Percentiles rank a stretch among this genome's conserved stretches.
phyloP scores from a whole-genome alignment of 2,113 vertebrate genomes.

The Anhinga rufa region DNA sequence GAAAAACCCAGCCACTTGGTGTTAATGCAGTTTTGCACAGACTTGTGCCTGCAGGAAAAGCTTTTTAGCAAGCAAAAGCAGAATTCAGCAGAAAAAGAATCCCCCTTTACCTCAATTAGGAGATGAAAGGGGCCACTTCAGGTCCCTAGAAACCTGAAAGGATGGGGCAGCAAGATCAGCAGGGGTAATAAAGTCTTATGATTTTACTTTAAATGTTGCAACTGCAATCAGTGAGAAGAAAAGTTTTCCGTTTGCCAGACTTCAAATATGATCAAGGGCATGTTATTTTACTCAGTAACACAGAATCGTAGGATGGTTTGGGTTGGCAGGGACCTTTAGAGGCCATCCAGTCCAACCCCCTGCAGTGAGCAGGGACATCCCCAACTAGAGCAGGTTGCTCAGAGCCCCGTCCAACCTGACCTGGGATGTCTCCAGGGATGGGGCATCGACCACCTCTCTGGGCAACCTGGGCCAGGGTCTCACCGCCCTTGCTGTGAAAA shows the following conservation, averaged over 20 bases:
- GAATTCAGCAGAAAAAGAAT: conserved; percentile 54
- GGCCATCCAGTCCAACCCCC: too few species aligned
- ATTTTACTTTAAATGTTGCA: background rate
- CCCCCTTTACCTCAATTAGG: conserved; percentile 11
- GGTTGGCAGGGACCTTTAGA: too few species aligned
- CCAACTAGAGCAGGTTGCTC: too few species aligned
- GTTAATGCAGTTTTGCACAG: conserved; percentile 29
- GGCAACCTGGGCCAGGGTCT: too few species aligned
- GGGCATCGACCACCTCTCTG: too few species aligned
- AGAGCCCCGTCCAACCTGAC: too few species aligned
- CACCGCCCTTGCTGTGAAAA: too few species aligned
- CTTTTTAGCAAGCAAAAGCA: conserved; percentile 40
- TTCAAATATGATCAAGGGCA: background rate
- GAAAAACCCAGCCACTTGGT: conserved; percentile 19
- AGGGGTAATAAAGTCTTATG: background rate
- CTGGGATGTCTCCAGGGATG: too few species aligned
- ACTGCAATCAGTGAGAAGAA: background rate
- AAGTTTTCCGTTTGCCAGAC: background rate
- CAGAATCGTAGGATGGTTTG: too few species aligned
- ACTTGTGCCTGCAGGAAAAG: conserved; percentile 55
- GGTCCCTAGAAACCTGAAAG: background rate
- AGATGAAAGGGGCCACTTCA: conserved; percentile 4
- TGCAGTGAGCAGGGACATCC: too few species aligned
- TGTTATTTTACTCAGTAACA: background rate
- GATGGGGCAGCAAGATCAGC: background rate